These are phyloP conservation scores for Tricholauxania praeusta DNA, from an alignment of 2,888 invertebrate species.

Conservation along the genomic window DNA sequence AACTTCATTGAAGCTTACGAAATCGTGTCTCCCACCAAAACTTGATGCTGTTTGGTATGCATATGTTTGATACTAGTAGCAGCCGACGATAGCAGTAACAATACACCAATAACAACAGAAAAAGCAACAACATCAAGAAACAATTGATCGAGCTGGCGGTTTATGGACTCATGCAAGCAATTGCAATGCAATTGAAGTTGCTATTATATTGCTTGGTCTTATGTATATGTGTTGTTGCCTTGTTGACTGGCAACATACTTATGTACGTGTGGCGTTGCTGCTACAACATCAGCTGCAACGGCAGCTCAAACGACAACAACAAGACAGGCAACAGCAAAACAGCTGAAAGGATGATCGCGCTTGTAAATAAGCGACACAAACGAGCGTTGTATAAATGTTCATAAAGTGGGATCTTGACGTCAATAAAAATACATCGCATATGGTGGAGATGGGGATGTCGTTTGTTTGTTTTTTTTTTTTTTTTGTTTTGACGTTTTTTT, in stretches of 20 bases:
- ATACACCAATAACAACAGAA: not conserved
- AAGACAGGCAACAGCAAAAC: constrained; percentile 18
- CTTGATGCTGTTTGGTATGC: not conserved
- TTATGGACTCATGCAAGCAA: constrained; percentile 63
- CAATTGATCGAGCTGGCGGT: constrained; percentile 63
- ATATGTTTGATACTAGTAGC: too few relatives aligned
- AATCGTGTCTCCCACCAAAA: constrained; percentile 33
- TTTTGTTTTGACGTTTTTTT: not conserved
- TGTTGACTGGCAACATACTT: constrained; percentile 1
- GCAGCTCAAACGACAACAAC: constrained; percentile 28
- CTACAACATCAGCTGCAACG: constrained; percentile 20
- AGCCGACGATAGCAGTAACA: too few relatives aligned
- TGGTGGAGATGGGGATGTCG: constrained; percentile 12
- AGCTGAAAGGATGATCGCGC: constrained; percentile 47
- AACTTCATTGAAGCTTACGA: not conserved
- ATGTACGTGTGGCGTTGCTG: constrained; percentile 20
- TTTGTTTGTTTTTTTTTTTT: not conserved
- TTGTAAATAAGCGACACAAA: constrained; percentile 66
- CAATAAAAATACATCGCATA: constrained; percentile 62
- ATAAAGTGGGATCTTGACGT: constrained; percentile 67
- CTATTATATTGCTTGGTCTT: constrained; percentile 3
- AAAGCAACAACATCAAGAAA: constrained; percentile 32
- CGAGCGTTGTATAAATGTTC: constrained; percentile 67
- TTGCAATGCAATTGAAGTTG: constrained; percentile 61
- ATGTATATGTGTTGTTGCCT: constrained; percentile 2